Conservation (phyloP, 2,113 vertebrate species). For the Prolemur simus region DNA sequence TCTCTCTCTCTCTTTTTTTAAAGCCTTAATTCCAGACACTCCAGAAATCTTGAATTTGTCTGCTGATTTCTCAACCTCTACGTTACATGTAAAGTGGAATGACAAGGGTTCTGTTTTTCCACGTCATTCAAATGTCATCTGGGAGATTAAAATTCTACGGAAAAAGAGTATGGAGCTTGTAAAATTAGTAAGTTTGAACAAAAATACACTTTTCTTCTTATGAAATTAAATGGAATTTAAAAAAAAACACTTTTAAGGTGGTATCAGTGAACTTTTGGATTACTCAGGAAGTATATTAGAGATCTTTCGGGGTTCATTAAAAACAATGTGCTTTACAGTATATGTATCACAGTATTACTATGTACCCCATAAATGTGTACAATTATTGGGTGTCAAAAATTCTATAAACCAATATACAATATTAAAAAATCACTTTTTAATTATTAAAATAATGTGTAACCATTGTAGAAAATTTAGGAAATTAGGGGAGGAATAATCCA, state of each 20-base stretch:
- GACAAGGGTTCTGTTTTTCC: constrained; percentile 77
- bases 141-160: constrained; percentile 84
- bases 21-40: constrained; percentile 82
- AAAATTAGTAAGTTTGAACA: constrained; percentile 79
- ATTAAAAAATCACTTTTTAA: background rate
- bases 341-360: no score
- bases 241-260: background rate
- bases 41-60: constrained; percentile 81
- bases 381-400: no score
- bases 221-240: background rate
- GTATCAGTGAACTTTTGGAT: background rate
- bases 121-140: constrained; percentile 68
- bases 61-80: constrained; percentile 80
- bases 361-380: no score
- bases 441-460: background rate
- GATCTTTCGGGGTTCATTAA: background rate
- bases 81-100: constrained; percentile 80
- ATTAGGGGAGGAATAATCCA: background rate
- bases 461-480: background rate
- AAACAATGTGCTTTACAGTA: background rate
- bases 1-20: constrained; percentile 35
- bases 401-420: background rate
- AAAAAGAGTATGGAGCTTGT: constrained; percentile 78
- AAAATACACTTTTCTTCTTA: background rate
- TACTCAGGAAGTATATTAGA: background rate